Evolutionary conservation across 2,888 invertebrate genomes (phyloP).

Genomic region (Torymus tubicola): DNA sequence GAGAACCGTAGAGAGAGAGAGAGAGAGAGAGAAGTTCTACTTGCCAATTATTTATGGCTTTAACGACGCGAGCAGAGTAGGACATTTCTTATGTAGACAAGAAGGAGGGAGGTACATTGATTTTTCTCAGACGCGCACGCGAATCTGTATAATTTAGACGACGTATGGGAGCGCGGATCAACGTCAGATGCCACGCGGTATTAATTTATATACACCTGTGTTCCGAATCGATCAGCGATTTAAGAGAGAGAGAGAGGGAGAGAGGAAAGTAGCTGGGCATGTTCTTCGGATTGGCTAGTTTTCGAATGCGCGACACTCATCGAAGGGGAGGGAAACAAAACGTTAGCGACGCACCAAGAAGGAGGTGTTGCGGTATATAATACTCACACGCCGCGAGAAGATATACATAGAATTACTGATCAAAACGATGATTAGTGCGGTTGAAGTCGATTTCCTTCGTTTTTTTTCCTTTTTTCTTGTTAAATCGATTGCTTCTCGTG

Average conservation of each 20-base stretch:
- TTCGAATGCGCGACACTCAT: not conserved
- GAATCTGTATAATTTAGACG: slow-evolving; percentile 63
- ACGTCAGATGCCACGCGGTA: not conserved
- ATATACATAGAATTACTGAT: no score
- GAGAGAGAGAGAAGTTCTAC: slow-evolving; percentile 53
- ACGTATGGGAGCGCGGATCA: not conserved
- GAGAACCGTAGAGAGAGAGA: slow-evolving; percentile 39
- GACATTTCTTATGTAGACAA: not conserved
- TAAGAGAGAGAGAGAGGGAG: not conserved
- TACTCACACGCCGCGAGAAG: not conserved
- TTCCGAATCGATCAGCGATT: slow-evolving; percentile 18
- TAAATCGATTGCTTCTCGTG: no score
- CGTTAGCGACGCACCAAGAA: not conserved
- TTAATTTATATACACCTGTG: slow-evolving; percentile 57
- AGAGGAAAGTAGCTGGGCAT: not conserved
- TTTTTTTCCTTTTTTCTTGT: no score
- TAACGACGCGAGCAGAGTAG: slow-evolving; percentile 32
- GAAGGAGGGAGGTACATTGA: slow-evolving; percentile 55
- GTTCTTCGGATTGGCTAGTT: not conserved
- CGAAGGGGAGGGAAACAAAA: not conserved
- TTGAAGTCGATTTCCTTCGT: no score
- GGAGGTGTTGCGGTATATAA: not conserved
- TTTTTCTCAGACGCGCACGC: slow-evolving; percentile 58
- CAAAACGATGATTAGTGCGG: no score
- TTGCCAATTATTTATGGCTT: slow-evolving; percentile 64